These are phyloP conservation scores for Synaphobranchus kaupii DNA, from an alignment of 2,797 vertebrate genomes.

Conservation along the genomic window DNA sequence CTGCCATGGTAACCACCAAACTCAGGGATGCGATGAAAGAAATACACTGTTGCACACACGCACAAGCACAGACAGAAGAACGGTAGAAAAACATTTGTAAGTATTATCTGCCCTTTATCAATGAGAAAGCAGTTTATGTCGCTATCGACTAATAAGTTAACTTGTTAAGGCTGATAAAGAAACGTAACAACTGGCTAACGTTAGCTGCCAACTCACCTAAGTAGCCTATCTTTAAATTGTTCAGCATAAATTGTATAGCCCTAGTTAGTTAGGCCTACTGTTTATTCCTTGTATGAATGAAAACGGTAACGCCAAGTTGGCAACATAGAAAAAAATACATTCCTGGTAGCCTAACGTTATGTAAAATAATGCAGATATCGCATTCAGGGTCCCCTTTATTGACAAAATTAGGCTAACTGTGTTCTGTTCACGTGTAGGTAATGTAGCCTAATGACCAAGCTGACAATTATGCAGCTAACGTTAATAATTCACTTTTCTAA, in stretches of 20 bases:
- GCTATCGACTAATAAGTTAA: neutral
- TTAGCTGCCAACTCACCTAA: neutral
- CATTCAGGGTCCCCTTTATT: neutral
- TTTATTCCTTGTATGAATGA: neutral
- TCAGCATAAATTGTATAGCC: neutral
- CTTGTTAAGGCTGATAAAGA: neutral
- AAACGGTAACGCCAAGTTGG: neutral
- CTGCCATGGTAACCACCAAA: slow-evolving; percentile 49
- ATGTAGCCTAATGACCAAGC: neutral
- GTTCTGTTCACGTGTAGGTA: neutral
- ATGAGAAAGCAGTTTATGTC: neutral
- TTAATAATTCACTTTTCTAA: neutral
- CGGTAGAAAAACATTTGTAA: slow-evolving; percentile 14
- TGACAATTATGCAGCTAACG: neutral
- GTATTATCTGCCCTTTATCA: neutral
- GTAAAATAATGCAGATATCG: neutral
- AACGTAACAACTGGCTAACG: neutral
- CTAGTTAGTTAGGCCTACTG: neutral
- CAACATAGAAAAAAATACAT: neutral
- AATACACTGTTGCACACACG: neutral
- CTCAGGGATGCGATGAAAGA: slow-evolving; percentile 18
- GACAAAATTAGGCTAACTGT: neutral
- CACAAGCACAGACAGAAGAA: neutral
- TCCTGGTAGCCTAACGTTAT: neutral
- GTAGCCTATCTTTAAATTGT: neutral